Evolutionary conservation across 23 tunicate genomes (phyloP), one percentile per base, ranked within the genome.

Genomic region (Clavelina lepadiformis): DNA sequence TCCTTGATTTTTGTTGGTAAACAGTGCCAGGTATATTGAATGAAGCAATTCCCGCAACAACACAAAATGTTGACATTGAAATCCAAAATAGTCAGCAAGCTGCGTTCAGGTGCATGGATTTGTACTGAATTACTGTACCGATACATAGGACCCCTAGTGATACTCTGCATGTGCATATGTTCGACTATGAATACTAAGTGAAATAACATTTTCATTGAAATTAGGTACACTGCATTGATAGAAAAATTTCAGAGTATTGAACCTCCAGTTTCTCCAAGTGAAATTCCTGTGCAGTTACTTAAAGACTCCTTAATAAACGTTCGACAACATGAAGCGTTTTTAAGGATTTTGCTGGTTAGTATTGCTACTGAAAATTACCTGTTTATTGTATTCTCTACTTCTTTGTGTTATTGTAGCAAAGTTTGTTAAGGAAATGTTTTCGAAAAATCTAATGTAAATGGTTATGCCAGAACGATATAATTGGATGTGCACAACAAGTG

Each of bases 11-110:
- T 36, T 8, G 24, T 13, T 13, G 15, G 57, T 27, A 41, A 1
- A 5, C 30, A 78, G 84, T 89, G 56, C 91, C 97, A 32, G 97
- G 89, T 24, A 89, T 89, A 1, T 55, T 89, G 33, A 81, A 89
- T 54, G 97, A 89, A 80, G 97, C 97, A 26, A 89, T 89, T 4
- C 97, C 97, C 1, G 97, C 97, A 7, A 89, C 97, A 3, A 89
- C 97, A 33, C 97, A 89, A 68, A 89, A 89, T 37, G 76, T 89
- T 35, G 89, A 89, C 50, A 49, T 67, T 23, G 97, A 81, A 64
- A 81, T 89, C 41, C 88, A 84, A 74, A 78, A 74, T 71, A 85
- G 93, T 46, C 98, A 85, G 51, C 81, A 79, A 52, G 58, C 80
- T 18, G 94, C 98, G 35, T 79, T 83, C 38, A 66, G 75, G 84